These are phyloP conservation scores for Cassiopea xamachana DNA, from an alignment of 30 jellyfish, hydroid and myxozoan genomes.

Conservation along the genomic window DNA sequence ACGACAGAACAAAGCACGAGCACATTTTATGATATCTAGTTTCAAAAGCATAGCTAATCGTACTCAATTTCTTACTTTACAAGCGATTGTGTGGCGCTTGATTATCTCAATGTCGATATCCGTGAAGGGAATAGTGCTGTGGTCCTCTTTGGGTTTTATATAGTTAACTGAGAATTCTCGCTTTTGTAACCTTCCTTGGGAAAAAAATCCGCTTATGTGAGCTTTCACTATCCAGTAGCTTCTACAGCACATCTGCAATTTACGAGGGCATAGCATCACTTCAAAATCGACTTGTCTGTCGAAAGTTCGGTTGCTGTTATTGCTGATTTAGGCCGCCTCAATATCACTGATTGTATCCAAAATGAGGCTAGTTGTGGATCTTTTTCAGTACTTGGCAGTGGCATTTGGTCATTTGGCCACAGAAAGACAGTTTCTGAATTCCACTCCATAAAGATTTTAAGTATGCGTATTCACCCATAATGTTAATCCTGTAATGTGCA, in stretches of 20 bases:
- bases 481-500: too few species aligned
- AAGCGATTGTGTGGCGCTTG: not conserved
- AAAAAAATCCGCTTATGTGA: not conserved
- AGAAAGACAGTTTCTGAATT: too few species aligned
- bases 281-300: not conserved
- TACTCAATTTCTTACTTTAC: not conserved
- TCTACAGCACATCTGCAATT: not conserved
- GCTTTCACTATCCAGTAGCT: not conserved
- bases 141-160: not conserved
- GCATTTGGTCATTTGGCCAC: too few species aligned
- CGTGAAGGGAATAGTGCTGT: not conserved
- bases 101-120: slow-evolving; percentile 1
- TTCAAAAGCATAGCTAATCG: not conserved
- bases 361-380: too few species aligned
- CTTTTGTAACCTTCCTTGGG: not conserved
- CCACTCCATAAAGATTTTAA: too few species aligned
- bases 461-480: too few species aligned
- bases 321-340: too few species aligned
- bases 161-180: not conserved
- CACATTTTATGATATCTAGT: not conserved
- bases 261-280: not conserved
- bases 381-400: too few species aligned
- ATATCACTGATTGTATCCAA: too few species aligned
- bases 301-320: too few species aligned
- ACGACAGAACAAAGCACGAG: not conserved